phyloP scores from a whole-genome alignment of 2,888 invertebrate species.

The Catotricha subobsoleta region DNA sequence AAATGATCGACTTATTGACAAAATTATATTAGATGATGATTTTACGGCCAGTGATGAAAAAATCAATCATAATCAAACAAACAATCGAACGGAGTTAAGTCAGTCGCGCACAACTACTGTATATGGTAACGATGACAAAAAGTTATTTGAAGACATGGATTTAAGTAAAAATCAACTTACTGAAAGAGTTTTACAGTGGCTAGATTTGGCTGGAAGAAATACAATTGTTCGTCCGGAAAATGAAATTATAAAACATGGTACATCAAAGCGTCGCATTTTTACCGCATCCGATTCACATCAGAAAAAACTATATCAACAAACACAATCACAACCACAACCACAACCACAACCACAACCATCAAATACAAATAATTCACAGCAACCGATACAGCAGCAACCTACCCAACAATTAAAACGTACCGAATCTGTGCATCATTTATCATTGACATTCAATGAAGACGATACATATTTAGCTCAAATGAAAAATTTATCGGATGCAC shows the following conservation, averaged over 20 bases:
- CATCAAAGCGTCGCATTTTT: constrained; percentile 15
- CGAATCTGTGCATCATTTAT: constrained; percentile 9
- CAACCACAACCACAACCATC: neutral
- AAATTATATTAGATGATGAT: neutral
- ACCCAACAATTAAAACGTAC: neutral
- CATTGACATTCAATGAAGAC: constrained; percentile 8
- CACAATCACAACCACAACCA: neutral
- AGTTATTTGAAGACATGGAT: constrained; percentile 1
- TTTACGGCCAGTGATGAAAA: neutral
- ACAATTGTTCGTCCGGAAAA: constrained; percentile 10
- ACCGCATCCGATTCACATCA: constrained; percentile 32
- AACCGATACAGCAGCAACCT: neutral
- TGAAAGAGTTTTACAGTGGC: constrained; percentile 61
- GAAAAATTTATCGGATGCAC: too few species aligned
- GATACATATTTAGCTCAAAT: constrained; percentile 1
- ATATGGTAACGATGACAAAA: neutral
- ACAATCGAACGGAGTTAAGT: too few species aligned
- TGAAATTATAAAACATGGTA: constrained; percentile 5
- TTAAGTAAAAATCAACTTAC: constrained; percentile 31
- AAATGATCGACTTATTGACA: neutral
- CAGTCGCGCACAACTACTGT: neutral
- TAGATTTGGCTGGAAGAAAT: constrained; percentile 51
- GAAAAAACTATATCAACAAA: constrained; percentile 17
- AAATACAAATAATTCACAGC: constrained; percentile 16
- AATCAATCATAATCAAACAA: too few species aligned